These are phyloP conservation scores for Thinocorus orbignyianus DNA, from an alignment of 2,113 vertebrate genomes.

Conservation along the genomic window DNA sequence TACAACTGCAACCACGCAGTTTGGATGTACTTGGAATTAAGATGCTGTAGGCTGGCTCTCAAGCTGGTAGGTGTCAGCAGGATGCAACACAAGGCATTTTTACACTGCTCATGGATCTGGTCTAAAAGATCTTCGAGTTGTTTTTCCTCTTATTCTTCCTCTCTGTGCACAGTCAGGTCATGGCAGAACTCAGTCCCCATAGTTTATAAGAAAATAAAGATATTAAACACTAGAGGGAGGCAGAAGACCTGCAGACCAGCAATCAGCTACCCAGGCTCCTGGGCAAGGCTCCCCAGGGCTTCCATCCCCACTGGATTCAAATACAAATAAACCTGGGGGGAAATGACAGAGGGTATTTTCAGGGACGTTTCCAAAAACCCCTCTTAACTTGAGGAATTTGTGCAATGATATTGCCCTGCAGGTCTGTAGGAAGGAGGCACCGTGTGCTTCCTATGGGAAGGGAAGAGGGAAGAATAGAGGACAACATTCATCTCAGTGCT, in stretches of 20 bases:
- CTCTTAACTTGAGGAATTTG: not conserved
- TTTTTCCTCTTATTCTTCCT: not conserved
- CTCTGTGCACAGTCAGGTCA: not conserved
- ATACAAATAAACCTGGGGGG: no score
- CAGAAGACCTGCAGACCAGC: not conserved
- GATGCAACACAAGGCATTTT: not conserved
- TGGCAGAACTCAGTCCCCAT: rapidly evolving
- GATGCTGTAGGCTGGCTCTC: not conserved
- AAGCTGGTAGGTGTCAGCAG: not conserved
- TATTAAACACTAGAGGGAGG: slow-evolving; percentile 52
- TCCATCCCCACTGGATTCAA: not conserved
- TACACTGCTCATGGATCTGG: not conserved
- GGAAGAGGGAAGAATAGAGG: not conserved
- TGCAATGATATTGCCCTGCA: not conserved
- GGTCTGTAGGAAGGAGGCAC: not conserved
- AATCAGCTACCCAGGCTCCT: not conserved
- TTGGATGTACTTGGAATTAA: not conserved
- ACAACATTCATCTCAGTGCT: not conserved
- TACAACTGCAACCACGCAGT: not conserved
- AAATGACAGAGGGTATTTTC: not conserved
- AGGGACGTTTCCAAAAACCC: not conserved
- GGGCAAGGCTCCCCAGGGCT: not conserved
- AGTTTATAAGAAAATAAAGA: not conserved
- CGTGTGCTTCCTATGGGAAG: rapidly evolving
- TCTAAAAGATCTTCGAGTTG: not conserved